phyloP scores from a whole-genome alignment of 2,888 invertebrate genomes.

The Sarcophaga caerulescens region DNA sequence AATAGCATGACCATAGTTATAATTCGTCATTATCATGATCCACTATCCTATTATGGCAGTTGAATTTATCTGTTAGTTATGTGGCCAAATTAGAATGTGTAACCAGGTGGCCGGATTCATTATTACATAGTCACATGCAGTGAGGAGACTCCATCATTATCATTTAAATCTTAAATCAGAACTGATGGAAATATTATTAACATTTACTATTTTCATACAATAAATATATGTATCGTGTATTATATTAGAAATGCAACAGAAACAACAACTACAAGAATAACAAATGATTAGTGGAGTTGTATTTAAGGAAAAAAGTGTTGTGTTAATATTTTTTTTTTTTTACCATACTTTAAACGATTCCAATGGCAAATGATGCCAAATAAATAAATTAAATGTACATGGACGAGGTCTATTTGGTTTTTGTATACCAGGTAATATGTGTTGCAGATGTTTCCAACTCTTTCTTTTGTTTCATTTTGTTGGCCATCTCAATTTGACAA shows the following conservation, averaged over 20 bases:
- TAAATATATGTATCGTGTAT: conserved; percentile 2
- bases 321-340: conserved; percentile 59
- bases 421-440: conserved; percentile 31
- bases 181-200: conserved; percentile 16
- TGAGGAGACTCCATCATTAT: not conserved
- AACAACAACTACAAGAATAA: too few species aligned
- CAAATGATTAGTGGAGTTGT: too few species aligned
- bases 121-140: conserved; percentile 2
- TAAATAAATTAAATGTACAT: conserved; percentile 38
- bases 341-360: conserved; percentile 54
- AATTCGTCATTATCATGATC: conserved; percentile 24
- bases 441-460: conserved; percentile 58
- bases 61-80: conserved; percentile 1
- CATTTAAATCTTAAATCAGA: conserved; percentile 48
- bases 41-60: not conserved
- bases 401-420: not conserved
- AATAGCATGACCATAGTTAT: conserved; percentile 60
- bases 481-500: conserved; percentile 66
- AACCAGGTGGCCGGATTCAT: conserved; percentile 55
- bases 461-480: conserved; percentile 26
- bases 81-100: conserved; percentile 21
- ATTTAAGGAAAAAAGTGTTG: conserved; percentile 32
- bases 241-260: not conserved
- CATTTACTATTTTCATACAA: not conserved
- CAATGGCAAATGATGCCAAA: conserved; percentile 46